Conservation (phyloP, 2,888 invertebrate species). For the Drosophila nr. medialis region DNA sequence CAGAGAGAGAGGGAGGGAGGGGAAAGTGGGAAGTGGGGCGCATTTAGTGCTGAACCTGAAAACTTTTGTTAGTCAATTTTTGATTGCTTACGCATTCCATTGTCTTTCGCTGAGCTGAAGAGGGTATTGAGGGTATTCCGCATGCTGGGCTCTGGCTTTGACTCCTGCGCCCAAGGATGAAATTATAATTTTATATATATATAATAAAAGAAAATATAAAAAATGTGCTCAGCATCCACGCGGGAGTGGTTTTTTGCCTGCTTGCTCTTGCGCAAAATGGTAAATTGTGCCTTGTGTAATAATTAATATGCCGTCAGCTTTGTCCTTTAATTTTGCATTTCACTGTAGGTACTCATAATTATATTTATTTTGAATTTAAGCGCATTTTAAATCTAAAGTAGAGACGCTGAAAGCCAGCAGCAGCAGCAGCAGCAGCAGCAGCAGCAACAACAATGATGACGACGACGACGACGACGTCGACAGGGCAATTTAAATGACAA, state of each 20-base stretch:
- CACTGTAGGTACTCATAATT: slow-evolving; percentile 75
- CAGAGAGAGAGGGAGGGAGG: background rate
- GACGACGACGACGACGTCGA: slow-evolving; percentile 26
- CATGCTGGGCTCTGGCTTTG: slow-evolving; percentile 2
- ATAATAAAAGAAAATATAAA: slow-evolving; percentile 42
- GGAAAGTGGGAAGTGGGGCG: background rate
- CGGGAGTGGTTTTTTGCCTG: slow-evolving; percentile 19
- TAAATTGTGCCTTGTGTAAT: slow-evolving; percentile 75
- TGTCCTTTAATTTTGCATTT: slow-evolving; percentile 63
- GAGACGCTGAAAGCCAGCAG: slow-evolving; percentile 39
- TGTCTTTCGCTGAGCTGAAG: slow-evolving; percentile 17
- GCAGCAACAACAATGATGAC: background rate
- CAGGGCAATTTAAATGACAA: slow-evolving; percentile 76
- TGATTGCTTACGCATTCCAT: slow-evolving; percentile 18
- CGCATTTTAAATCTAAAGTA: slow-evolving; percentile 75
- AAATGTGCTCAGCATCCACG: slow-evolving; percentile 46
- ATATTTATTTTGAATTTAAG: slow-evolving; percentile 81
- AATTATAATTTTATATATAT: slow-evolving; percentile 78
- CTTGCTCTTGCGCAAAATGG: slow-evolving; percentile 63
- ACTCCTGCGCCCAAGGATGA: slow-evolving; percentile 41
- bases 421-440: slow-evolving; percentile 4
- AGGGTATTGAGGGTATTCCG: slow-evolving; percentile 11
- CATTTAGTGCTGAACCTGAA: background rate
- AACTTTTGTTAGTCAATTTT: slow-evolving; percentile 7
- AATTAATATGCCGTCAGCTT: slow-evolving; percentile 76